phyloP scores from a whole-genome alignment of 2,113 vertebrate genomes.

The Anser brachyrhynchus region DNA sequence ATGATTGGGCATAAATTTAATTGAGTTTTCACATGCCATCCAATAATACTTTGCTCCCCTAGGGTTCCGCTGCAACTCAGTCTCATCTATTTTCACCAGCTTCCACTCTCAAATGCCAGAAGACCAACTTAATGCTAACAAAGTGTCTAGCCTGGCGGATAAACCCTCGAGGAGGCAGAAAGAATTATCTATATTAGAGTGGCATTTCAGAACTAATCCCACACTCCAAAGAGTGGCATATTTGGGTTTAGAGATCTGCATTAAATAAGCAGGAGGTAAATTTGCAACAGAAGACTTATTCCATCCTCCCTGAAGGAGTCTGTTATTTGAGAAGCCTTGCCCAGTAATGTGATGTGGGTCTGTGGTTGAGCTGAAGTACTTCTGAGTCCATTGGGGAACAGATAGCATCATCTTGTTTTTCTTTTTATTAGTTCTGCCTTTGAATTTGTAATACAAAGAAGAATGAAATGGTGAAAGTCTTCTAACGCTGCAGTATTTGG shows the following conservation, averaged over 20 bases:
- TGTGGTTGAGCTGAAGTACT: slow-evolving; percentile 49
- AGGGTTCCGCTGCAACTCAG: slow-evolving; percentile 43
- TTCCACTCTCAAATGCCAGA: slow-evolving; percentile 62
- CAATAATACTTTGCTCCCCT: slow-evolving; percentile 52
- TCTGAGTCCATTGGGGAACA: slow-evolving; percentile 59
- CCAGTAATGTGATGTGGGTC: slow-evolving; percentile 49
- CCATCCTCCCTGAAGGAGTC: slow-evolving; percentile 50
- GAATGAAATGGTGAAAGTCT: not conserved
- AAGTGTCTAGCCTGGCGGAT: slow-evolving; percentile 68
- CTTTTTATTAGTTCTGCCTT: slow-evolving; percentile 70
- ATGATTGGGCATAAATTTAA: slow-evolving; percentile 48
- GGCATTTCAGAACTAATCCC: slow-evolving; percentile 75
- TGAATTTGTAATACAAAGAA: slow-evolving; percentile 44
- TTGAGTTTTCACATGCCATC: slow-evolving; percentile 64
- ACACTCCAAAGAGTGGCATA: slow-evolving; percentile 65
- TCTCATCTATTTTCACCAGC: slow-evolving; percentile 73
- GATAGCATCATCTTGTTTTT: slow-evolving; percentile 68
- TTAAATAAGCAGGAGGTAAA: slow-evolving; percentile 73
- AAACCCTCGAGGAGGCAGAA: slow-evolving; percentile 71
- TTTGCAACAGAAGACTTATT: slow-evolving; percentile 69
- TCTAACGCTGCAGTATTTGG: slow-evolving; percentile 20
- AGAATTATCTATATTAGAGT: slow-evolving; percentile 71
- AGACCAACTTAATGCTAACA: slow-evolving; percentile 70
- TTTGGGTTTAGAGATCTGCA: slow-evolving; percentile 71
- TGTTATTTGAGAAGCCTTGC: slow-evolving; percentile 62